Base-by-base conservation (phyloP, 2,797 vertebrate genomes). In the Zenarchopterus dispar region DNA sequence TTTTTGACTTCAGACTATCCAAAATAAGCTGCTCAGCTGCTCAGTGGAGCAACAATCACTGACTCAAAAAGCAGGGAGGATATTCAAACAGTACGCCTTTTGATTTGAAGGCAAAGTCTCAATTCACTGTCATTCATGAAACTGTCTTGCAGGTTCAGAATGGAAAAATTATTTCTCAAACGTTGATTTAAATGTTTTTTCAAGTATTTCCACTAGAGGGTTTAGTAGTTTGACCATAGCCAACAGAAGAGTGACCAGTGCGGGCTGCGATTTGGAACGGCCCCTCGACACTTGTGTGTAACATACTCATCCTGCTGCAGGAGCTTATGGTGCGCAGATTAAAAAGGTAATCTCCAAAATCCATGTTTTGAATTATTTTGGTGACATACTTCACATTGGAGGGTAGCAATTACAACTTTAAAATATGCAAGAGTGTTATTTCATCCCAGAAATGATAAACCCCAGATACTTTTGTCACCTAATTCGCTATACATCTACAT, bases 311-410 rank as follows among this genome's bases (percentile, higher is more conserved):
- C 49, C 56, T 49, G 73, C 17, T 2, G n/a, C 1, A 50, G 47
- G 62, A 52, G 62, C 66, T 69, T 57, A 62, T 73, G 45, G 41
- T 54, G 62, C 51, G 51, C 46, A 75, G 82, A 84, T 87, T 85
- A 82, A 79, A 80, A 33, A 44, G 53, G 28, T 80, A 72, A 87
- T 87, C 80, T 84, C 71, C 56, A 62, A 67, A 72, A 66, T 63
- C 47, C 59, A 50, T 67, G 58, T 69, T 78, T 54, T 51, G 33
- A 79, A 77, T 78, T 74, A 54, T 69, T 75, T 67, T 48, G 47
- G 67, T 72, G 59, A 75, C 28, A 62, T 63, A 48, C 53, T 72
- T 69, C 52, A 36, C 46, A 48, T 28, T 42, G 19, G 31, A 67
- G 64, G 72, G 57, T 64, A 55, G 41, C 46, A 59, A 56, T 22